phyloP scores from a whole-genome alignment of 2,797 vertebrate genomes.

The Enteromius trimaculatus region DNA sequence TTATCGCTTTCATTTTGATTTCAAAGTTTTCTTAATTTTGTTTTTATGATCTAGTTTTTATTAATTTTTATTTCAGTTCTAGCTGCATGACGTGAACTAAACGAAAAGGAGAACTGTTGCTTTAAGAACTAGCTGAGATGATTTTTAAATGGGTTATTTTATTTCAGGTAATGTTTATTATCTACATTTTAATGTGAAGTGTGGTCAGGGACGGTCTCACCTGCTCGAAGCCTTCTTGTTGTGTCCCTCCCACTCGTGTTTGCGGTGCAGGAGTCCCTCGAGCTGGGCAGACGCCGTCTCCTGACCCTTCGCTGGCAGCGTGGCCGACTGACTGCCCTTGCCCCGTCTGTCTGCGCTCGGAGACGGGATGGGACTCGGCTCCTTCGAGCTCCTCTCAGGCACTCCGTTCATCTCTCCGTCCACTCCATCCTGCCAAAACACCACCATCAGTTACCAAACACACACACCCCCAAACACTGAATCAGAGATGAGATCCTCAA shows the following conservation, averaged over 20 bases:
- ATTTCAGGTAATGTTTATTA: neutral
- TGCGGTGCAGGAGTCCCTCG: constrained; percentile 92
- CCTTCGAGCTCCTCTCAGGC: constrained; percentile 78
- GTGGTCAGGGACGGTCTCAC: constrained; percentile 64
- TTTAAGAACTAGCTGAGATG: neutral
- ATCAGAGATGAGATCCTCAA: neutral
- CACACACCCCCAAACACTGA: neutral
- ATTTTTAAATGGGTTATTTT: neutral
- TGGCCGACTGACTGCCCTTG: constrained; percentile 87
- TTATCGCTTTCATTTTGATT: neutral
- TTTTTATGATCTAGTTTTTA: neutral
- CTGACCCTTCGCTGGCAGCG: constrained; percentile 87
- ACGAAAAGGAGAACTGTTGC: neutral
- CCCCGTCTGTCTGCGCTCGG: constrained; percentile 74
- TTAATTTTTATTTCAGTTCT: neutral
- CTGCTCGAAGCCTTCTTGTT: constrained; percentile 98
- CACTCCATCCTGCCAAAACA: constrained; percentile 74
- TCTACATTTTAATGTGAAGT: neutral
- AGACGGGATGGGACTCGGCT: constrained; percentile 87
- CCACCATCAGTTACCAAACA: neutral
- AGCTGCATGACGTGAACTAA: neutral
- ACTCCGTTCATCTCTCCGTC: constrained; percentile 88
- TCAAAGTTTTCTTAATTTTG: neutral
- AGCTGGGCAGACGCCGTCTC: constrained; percentile 84
- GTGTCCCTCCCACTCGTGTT: constrained; percentile 94